Conservation (phyloP, 1,140 invertebrate species). For the Trichoplusia ni region DNA sequence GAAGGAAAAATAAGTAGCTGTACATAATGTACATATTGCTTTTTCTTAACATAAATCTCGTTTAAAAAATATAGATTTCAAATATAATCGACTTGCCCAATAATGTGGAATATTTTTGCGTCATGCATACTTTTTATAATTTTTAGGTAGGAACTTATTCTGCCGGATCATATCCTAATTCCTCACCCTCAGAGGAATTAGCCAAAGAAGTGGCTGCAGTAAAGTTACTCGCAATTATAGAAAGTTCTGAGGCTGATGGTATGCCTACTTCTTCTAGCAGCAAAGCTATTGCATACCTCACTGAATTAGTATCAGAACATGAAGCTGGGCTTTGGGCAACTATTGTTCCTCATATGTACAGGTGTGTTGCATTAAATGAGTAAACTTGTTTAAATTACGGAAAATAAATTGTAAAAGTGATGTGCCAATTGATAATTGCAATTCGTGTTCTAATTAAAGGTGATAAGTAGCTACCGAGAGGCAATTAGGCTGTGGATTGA, state of each 20-base stretch:
- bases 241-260: conserved; percentile 53
- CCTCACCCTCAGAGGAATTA: conserved; percentile 76
- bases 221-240: conserved; percentile 75
- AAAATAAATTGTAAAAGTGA: too few species aligned
- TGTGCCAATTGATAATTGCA: too few species aligned
- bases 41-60: too few species aligned
- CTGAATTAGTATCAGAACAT: conserved; percentile 78
- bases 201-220: conserved; percentile 82
- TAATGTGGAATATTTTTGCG: too few species aligned
- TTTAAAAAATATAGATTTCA: too few species aligned
- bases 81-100: too few species aligned
- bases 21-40: too few species aligned
- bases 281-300: conserved; percentile 68
- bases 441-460: too few species aligned
- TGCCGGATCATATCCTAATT: conserved; percentile 83
- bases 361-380: conserved; percentile 41
- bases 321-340: conserved; percentile 78
- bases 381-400: not conserved
- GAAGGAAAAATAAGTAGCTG: too few species aligned
- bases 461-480: too few species aligned
- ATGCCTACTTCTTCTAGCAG: conserved; percentile 52
- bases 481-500: too few species aligned
- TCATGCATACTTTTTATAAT: not conserved
- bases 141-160: conserved; percentile 76
- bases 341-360: conserved; percentile 71